Evolutionary conservation across 2,113 vertebrate species (phyloP), one percentile per base, ranked within the genome.

Genomic region (Nannospalax galili): DNA sequence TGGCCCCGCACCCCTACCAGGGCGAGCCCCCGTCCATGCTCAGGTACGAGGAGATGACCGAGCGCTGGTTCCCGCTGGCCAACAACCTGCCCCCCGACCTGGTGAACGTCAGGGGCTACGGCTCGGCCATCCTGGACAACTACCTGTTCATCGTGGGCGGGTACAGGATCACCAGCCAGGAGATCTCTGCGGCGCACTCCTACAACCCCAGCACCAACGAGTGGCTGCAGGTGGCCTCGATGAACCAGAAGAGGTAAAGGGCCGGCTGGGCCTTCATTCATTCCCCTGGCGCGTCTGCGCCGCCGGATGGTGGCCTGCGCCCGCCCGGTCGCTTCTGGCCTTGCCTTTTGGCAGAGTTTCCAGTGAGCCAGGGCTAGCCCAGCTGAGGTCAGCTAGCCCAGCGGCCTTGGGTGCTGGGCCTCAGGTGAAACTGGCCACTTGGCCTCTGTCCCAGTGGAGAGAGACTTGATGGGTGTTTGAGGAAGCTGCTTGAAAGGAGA

Each of bases 231-330:
- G 98, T 99, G 96, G 98, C 99, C 1, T 98, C 99, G 0, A 99
- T 99, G 98, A 99, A 99, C 98, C 99, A 99, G 98, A 99, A 99
- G 97, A 99, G 99, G 99, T 99, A 98, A 98, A 94, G 2, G 35
- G 40, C 40, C 58, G 2, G 69, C 35, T 16, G 45, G 45, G 37
- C 42, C 40, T 62, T 56, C 42, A 56, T 70, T 37, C 65, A 52
- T 85, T 69, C 42, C 37, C 80, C 60, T 20, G 56, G 32, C 60
- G 22, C 19, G 37, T 37, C 58, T 58, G 14, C 62, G 62, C 20
- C 20, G 15, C 62, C 14, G 20, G 62, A 64, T n/a, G n/a, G 62
- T 19, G 62, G 62, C 15, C 5, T 5, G 5, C 20, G 62, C 14
- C 15, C 20, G 62, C 20, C 60, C 67, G 80, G 62, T n/a, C 11